A percentile compares a stretch with the other conserved stretches of the same genome.
Evolutionary conservation across 1,140 invertebrate genomes (phyloP).

Genomic region (Nephotettix cincticeps): DNA sequence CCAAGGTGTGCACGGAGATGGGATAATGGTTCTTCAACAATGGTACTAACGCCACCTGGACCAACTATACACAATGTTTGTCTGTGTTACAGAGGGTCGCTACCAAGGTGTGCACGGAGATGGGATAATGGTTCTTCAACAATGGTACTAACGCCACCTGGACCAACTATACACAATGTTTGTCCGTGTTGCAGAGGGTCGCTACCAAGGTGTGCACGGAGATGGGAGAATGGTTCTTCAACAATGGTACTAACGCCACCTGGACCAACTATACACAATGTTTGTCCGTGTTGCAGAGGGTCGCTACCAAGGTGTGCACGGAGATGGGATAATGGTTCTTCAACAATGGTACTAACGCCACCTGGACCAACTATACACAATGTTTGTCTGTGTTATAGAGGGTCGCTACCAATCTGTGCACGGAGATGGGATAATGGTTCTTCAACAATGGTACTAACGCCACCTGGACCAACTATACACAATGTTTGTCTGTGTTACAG

Average conservation of each 20-base stretch:
- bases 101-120: no score
- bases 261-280: slow-evolving; percentile 64
- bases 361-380: slow-evolving; percentile 60
- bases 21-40: no score
- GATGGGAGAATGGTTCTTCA: slow-evolving; percentile 58
- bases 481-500: slow-evolving; percentile 44
- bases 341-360: slow-evolving; percentile 46
- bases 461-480: slow-evolving; percentile 50
- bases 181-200: slow-evolving; percentile 48
- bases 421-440: slow-evolving; percentile 50
- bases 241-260: slow-evolving; percentile 46
- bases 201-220: slow-evolving; percentile 57
- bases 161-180: no score
- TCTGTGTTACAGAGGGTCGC: no score
- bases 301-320: slow-evolving; percentile 57
- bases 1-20: no score
- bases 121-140: no score
- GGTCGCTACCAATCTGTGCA: background rate
- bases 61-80: no score
- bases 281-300: slow-evolving; percentile 49
- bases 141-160: no score
- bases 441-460: slow-evolving; percentile 46
- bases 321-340: slow-evolving; percentile 57
- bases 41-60: no score
- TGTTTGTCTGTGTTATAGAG: slow-evolving; percentile 47